phyloP scores from a whole-genome alignment of 2,797 vertebrate species.

The Rhabdomys pumilio region DNA sequence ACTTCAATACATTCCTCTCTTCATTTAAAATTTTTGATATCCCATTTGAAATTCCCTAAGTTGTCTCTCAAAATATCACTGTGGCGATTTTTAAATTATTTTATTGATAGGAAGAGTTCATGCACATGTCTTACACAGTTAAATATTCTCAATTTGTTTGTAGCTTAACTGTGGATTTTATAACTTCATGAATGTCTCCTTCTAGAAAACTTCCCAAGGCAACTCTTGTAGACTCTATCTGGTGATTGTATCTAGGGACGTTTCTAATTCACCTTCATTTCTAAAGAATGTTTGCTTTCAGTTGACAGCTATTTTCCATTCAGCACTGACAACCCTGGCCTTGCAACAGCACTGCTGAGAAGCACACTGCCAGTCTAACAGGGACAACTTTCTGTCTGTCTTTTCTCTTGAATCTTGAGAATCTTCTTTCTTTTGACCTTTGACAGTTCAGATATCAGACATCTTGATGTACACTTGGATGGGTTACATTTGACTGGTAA shows the following conservation, averaged over 20 bases:
- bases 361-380: neutral
- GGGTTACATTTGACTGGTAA: neutral
- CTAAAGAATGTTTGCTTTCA: neutral
- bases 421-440: neutral
- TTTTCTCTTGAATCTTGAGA: neutral
- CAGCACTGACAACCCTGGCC: neutral
- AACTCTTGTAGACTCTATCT: neutral
- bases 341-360: neutral
- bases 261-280: neutral
- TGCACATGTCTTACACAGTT: neutral
- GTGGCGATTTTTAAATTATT: neutral
- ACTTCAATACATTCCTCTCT: neutral
- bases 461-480: neutral
- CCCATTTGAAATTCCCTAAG: neutral
- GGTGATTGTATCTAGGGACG: neutral
- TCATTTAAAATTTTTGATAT: neutral
- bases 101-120: neutral
- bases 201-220: neutral
- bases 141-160: neutral
- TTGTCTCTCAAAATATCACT: neutral
- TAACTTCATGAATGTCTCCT: neutral
- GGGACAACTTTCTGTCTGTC: neutral
- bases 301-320: neutral
- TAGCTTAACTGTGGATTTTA: neutral
- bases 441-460: neutral